These are phyloP conservation scores for Phymastichus coffea DNA, from an alignment of 1,140 invertebrate species.

Conservation along the genomic window DNA sequence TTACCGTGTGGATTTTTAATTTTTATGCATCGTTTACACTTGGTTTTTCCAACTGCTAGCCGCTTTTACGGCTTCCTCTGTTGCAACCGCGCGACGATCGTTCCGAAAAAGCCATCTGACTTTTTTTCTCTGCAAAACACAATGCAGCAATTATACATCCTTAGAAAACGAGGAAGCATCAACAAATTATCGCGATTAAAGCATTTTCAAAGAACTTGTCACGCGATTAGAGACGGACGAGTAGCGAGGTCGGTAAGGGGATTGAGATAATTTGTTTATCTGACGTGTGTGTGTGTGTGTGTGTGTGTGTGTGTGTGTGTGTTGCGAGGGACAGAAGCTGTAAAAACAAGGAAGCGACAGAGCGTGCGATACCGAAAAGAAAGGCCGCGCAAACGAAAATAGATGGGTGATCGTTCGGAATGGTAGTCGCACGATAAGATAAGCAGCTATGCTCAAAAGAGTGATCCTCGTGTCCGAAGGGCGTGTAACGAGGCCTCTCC, in stretches of 20 bases:
- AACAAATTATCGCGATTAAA: neutral
- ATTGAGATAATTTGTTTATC: slow-evolving; percentile 6
- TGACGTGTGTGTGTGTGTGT: too few relatives aligned
- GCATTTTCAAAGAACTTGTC: neutral
- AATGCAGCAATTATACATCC: too few relatives aligned
- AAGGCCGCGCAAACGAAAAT: too few relatives aligned
- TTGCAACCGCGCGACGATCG: too few relatives aligned
- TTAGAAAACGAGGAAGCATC: too few relatives aligned
- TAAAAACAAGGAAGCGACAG: slow-evolving; percentile 5
- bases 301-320: neutral
- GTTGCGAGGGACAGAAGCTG: neutral
- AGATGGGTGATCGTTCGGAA: neutral
- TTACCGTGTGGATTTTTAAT: neutral
- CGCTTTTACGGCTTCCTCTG: too few relatives aligned
- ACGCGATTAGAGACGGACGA: neutral
- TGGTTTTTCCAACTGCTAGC: too few relatives aligned
- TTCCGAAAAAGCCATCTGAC: too few relatives aligned
- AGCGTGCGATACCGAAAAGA: neutral
- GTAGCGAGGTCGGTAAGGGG: neutral
- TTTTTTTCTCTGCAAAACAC: too few relatives aligned
- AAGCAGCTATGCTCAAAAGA: neutral
- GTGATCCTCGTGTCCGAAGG: neutral
- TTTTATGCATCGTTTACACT: neutral
- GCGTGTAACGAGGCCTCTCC: neutral
- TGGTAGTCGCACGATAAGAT: neutral